phyloP scores from a whole-genome alignment of 2,113 vertebrate genomes.

The Bufo gargarizans region DNA sequence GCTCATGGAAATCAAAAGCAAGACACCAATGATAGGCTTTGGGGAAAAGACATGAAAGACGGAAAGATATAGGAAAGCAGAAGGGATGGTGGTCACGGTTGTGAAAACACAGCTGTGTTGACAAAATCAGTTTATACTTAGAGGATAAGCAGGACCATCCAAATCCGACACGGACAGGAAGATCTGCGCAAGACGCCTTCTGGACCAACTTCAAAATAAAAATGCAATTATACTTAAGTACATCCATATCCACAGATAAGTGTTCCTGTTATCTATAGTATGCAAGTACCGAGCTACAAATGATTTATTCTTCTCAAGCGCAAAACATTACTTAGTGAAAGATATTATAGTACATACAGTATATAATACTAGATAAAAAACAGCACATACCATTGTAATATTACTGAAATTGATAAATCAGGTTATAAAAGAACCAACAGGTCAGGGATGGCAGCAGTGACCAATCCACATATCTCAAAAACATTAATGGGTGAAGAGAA shows the following conservation, averaged over 20 bases:
- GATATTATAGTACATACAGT: no score
- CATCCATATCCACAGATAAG: neutral
- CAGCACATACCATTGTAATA: no score
- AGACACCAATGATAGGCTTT: neutral
- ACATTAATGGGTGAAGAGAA: no score
- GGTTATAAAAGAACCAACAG: no score
- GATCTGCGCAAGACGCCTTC: neutral
- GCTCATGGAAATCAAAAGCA: neutral
- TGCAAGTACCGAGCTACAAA: neutral
- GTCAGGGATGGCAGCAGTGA: no score
- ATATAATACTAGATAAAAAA: no score
- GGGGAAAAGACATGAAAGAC: neutral
- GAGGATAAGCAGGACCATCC: slow-evolving; percentile 22
- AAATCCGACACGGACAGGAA: neutral
- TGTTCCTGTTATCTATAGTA: slow-evolving; percentile 5
- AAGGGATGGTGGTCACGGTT: neutral
- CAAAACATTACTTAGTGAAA: no score
- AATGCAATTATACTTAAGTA: slow-evolving; percentile 16
- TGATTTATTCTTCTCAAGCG: neutral
- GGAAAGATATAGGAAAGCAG: neutral
- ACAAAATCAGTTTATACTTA: slow-evolving; percentile 14
- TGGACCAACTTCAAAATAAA: slow-evolving; percentile 12
- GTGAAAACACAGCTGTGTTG: slow-evolving; percentile 41
- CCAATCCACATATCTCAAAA: no score
- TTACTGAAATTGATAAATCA: no score